These are phyloP conservation scores for Plotosus lineatus DNA, from an alignment of 2,113 vertebrate genomes.

Conservation along the genomic window DNA sequence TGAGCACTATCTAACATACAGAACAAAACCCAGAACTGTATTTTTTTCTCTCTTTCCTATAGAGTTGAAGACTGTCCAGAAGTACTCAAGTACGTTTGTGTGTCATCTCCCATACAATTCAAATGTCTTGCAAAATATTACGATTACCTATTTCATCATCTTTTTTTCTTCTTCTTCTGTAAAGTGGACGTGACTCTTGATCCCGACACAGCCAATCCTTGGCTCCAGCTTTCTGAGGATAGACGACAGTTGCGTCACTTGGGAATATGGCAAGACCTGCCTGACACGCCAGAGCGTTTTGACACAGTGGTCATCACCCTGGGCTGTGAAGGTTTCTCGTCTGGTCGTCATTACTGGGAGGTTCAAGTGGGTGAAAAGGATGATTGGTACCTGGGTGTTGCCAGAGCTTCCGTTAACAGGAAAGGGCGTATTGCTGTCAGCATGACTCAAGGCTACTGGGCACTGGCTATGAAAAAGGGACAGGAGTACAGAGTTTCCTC, in stretches of 20 bases:
- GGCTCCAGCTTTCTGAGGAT: constrained; percentile 76
- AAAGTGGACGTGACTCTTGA: constrained; percentile 72
- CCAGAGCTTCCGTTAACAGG: constrained; percentile 69
- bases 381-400: constrained; percentile 77
- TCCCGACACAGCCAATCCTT: constrained; percentile 73
- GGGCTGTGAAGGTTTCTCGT: constrained; percentile 64
- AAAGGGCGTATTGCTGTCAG: constrained; percentile 74
- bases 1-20: not conserved
- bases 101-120: not conserved
- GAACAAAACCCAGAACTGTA: not conserved
- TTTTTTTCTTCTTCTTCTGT: not conserved
- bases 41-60: constrained; percentile 32
- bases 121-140: not conserved
- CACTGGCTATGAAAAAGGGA: constrained; percentile 76
- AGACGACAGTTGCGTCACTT: constrained; percentile 72
- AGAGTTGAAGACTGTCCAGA: constrained; percentile 72
- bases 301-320: constrained; percentile 76
- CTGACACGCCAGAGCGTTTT: constrained; percentile 67
- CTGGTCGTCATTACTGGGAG: constrained; percentile 77
- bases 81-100: constrained; percentile 70
- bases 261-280: constrained; percentile 75
- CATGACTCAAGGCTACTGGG: constrained; percentile 75
- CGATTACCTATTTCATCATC: not conserved
- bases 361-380: constrained; percentile 77
- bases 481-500: constrained; percentile 72